Base-by-base conservation (phyloP, 2,888 invertebrate species). In the Adela reaumurella region DNA sequence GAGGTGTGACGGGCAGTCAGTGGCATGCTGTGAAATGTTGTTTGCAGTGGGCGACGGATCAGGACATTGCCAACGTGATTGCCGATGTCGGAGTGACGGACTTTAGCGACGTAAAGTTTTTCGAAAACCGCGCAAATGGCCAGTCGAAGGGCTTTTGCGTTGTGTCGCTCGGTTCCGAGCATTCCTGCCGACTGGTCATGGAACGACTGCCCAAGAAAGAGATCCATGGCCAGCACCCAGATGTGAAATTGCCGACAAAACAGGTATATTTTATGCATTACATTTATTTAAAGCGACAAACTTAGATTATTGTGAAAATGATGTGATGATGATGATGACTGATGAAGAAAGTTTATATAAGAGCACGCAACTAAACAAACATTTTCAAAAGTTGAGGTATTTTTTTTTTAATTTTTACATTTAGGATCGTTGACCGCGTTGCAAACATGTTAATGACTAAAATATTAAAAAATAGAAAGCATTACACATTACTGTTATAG, bases 141-240 rank as follows among this genome's bases (percentile, higher is more conserved):
- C 97, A 97, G 72, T 97, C 96, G 0, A 98, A 98, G 81, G 96
- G 99, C 24, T 99, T 97, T 79, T 98, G 97, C 67, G 91, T 97
- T 46, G 89, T 98, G 57, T 92, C 95, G 1, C 82, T 99, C 56
- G 95, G 93, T 16, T 96, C 97, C 0, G 97, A 98, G 62, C 83
- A 86, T 55, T 96, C 97, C 57, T 86, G 94, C 70, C 83, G 95
- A 50, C 79, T 88, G 62, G 90, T 96, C 52, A 86, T 98, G 85
- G 98, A 99, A 57, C 88, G 94, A 58, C 81, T 99, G 55, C 90
- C 94, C n/a, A 93, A 94, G 70, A 94, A 92, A 67, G 95, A 96
- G 63, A 83, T 99, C 49, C 97, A 99, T 65, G 97, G 97, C 29
- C 97, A 97, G 68, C 87, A 86, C 57, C 97, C 97, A 1, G 89